Evolutionary conservation across 2,888 invertebrate genomes (phyloP), one percentile per base, ranked within the genome.

Genomic region (Temnothorax ravouxi): DNA sequence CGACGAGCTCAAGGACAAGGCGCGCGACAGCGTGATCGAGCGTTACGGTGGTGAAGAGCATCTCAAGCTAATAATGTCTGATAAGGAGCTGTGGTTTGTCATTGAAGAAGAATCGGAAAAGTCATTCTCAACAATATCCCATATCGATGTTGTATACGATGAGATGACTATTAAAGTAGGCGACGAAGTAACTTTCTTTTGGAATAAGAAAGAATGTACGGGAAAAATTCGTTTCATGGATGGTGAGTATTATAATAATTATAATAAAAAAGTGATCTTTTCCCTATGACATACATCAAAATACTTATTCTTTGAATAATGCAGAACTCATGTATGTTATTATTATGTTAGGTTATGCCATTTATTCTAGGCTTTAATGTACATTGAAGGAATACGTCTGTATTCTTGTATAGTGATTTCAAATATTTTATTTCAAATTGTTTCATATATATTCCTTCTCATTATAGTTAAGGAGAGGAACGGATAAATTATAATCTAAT

Each of bases 1-100:
- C 94, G 97, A 98, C 54, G 97, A 98, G 90, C 97, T 98, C 90
- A 99, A 99, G 95, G 97, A 97, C 15, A 96, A 97, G 95, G 97
- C 98, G 71, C 97, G 97, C 90, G 97, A 97, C 86, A 97, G 97
- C 80, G 97, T 99, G 82, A 96, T 99, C 59, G 98, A 98, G 90
- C 97, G 97, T 93, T 99, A 99, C 93, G 99, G 99, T 0, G 99
- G 99, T 0, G 98, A 97, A 88, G 98, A 99, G 93, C 98, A 99
- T 94, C 95, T 56, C 95, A 98, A 87, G 98, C 96, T 25, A 25
- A 52, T 52, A 52, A 52, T 52, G 52, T n/a, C 52, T 52, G n/a
- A 25, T 25, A 25, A 52, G 5, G 52, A 52, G n/a, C 9, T 52
- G n/a, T 52, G 52, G 52, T 52, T 52, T 52, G 52, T 52, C 18